Conservation (phyloP, 2,888 invertebrate genomes). For the Nymphalis polychloros region DNA sequence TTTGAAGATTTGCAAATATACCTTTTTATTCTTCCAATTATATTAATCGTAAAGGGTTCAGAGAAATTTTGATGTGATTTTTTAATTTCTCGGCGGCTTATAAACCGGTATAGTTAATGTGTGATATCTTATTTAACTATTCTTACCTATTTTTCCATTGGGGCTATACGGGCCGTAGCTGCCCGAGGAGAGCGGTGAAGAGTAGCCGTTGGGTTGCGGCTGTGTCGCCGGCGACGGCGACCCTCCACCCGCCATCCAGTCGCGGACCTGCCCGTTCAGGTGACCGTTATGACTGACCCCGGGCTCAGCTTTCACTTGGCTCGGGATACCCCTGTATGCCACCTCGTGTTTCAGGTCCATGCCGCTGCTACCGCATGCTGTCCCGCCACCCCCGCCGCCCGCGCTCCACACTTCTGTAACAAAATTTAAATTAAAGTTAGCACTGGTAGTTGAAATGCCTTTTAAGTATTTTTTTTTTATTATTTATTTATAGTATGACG, state of each 20-base stretch:
- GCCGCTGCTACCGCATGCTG: constrained; percentile 81
- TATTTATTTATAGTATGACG: background rate
- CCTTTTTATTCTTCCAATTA: too few relatives aligned
- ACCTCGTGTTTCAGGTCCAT: constrained; percentile 86
- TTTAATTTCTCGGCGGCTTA: background rate
- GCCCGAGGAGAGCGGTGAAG: constrained; percentile 92
- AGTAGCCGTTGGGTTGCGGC: constrained; percentile 88
- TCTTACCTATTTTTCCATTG: constrained; percentile 93
- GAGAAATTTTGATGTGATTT: background rate
- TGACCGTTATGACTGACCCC: constrained; percentile 79
- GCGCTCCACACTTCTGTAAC: constrained; percentile 77
- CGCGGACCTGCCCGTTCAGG: constrained; percentile 75
- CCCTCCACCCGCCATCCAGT: constrained; percentile 81
- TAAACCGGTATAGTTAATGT: background rate
- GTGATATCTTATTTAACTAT: background rate
- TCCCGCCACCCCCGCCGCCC: constrained; percentile 76
- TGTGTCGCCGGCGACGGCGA: constrained; percentile 83
- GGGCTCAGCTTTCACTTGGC: constrained; percentile 77
- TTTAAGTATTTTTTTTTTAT: background rate
- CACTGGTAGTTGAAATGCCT: background rate
- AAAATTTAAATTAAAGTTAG: background rate
- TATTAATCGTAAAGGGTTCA: too few relatives aligned
- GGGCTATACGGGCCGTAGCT: constrained; percentile 96
- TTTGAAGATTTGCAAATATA: too few relatives aligned
- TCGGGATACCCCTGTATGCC: constrained; percentile 80